Evolutionary conservation across 2,888 invertebrate genomes (phyloP).

Genomic region (Stenotaenia linearis): DNA sequence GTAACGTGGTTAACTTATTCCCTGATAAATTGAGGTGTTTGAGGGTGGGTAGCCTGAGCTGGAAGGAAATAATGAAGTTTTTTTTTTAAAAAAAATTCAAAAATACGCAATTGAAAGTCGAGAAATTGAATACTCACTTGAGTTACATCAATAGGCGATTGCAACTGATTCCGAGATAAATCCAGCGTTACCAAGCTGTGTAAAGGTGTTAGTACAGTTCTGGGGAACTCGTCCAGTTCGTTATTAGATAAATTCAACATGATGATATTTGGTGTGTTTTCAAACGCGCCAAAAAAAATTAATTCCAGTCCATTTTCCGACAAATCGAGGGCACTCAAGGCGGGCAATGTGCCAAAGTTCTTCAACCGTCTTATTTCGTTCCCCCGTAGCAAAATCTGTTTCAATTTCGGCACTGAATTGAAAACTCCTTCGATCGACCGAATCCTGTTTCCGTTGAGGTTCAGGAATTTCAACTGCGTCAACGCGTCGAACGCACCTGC

Average conservation of each 20-base stretch:
- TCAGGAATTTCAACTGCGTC: constrained; percentile 68
- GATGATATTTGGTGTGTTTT: constrained; percentile 66
- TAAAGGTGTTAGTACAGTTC: constrained; percentile 54
- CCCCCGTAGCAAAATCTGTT: not conserved
- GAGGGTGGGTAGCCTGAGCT: not conserved
- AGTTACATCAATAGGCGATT: not conserved
- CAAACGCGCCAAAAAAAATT: constrained; percentile 67
- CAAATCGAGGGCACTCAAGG: constrained; percentile 72
- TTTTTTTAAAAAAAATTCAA: not conserved
- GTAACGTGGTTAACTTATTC: not conserved
- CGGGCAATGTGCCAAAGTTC: constrained; percentile 53
- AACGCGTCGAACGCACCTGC: constrained; percentile 69
- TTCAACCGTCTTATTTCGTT: not conserved
- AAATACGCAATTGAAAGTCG: no score
- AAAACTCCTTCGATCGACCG: constrained; percentile 51
- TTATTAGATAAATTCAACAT: constrained; percentile 76
- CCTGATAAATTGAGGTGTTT: not conserved
- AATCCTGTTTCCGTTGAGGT: constrained; percentile 77
- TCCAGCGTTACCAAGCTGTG: constrained; percentile 8
- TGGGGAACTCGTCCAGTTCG: constrained; percentile 61
- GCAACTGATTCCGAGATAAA: constrained; percentile 10
- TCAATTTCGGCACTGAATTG: not conserved
- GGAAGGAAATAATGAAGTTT: not conserved
- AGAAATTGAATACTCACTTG: no score
- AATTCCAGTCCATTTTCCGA: constrained; percentile 71